Conservation (phyloP, 2,888 invertebrate genomes). For the Nomada flava region DNA sequence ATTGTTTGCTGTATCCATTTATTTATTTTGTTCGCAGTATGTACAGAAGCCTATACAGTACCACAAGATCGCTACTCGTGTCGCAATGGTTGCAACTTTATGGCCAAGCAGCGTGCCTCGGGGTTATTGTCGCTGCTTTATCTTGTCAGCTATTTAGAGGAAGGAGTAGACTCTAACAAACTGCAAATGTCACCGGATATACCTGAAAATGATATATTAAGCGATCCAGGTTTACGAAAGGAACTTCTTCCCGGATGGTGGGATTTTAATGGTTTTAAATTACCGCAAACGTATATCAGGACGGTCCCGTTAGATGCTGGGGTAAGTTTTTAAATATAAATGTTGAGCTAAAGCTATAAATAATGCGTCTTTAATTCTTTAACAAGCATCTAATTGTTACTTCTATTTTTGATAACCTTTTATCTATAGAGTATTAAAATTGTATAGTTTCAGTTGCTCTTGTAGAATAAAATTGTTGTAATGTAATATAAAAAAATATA, state of each 20-base stretch:
- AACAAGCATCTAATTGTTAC: no score
- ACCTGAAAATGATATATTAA: slow-evolving; percentile 79
- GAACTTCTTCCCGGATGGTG: slow-evolving; percentile 82
- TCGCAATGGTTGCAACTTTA: slow-evolving; percentile 77
- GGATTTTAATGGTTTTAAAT: slow-evolving; percentile 80
- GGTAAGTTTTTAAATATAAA: slow-evolving; percentile 67
- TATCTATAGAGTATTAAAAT: no score
- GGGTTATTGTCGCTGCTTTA: slow-evolving; percentile 75
- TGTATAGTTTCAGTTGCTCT: no score
- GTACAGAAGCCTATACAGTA: slow-evolving; percentile 79
- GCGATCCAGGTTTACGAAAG: slow-evolving; percentile 79
- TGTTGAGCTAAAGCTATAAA: background rate
- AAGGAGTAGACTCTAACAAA: slow-evolving; percentile 75
- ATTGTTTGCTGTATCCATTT: background rate
- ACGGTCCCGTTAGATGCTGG: slow-evolving; percentile 79
- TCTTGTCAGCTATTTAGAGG: slow-evolving; percentile 74
- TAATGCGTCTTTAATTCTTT: no score
- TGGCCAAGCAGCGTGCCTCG: slow-evolving; percentile 76
- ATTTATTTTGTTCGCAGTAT: slow-evolving; percentile 74
- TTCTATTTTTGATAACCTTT: no score
- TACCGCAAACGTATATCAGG: slow-evolving; percentile 81
- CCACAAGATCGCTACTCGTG: slow-evolving; percentile 76
- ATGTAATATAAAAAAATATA: slow-evolving; percentile 52
- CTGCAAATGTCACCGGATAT: slow-evolving; percentile 78
- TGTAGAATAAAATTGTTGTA: background rate